Percentiles rank a stretch among this genome's conserved stretches.
These are phyloP conservation scores for Thecocarcelia acutangulata DNA, from an alignment of 2,888 invertebrate species.

Conservation along the genomic window DNA sequence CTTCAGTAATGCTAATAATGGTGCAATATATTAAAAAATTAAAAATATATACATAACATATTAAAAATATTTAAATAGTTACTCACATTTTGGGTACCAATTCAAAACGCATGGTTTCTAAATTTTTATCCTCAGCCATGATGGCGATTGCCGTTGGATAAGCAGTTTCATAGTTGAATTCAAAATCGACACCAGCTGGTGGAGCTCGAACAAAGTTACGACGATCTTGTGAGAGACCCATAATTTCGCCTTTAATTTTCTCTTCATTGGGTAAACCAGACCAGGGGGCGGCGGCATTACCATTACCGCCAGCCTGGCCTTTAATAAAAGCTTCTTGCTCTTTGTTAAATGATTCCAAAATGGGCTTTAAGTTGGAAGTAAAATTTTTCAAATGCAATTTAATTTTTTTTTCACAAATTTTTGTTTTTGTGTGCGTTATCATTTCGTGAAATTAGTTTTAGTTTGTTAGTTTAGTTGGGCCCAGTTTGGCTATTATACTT, in stretches of 20 bases:
- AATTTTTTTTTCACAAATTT: too few species aligned
- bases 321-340: constrained; percentile 98
- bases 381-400: constrained; percentile 41
- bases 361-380: constrained; percentile 85
- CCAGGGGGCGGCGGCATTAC: constrained; percentile 93
- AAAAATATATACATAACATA: neutral
- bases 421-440: neutral
- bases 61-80: neutral
- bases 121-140: constrained; percentile 96
- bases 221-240: constrained; percentile 97
- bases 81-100: constrained; percentile 99
- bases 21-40: neutral
- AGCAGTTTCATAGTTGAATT: constrained; percentile 95
- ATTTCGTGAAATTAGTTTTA: constrained; percentile 17
- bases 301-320: constrained; percentile 87
- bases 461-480: constrained; percentile 14
- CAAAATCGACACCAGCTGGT: constrained; percentile 96
- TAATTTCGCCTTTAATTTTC: constrained; percentile 95
- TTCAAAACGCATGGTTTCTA: constrained; percentile 99
- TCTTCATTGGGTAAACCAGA: constrained; percentile 97
- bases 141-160: constrained; percentile 97
- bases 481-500: constrained; percentile 81
- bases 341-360: constrained; percentile 97
- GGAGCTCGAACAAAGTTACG: constrained; percentile 98
- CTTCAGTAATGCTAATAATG: constrained; percentile 91